phyloP scores from a whole-genome alignment of 2,797 vertebrate species.

The Chelonia mydas region DNA sequence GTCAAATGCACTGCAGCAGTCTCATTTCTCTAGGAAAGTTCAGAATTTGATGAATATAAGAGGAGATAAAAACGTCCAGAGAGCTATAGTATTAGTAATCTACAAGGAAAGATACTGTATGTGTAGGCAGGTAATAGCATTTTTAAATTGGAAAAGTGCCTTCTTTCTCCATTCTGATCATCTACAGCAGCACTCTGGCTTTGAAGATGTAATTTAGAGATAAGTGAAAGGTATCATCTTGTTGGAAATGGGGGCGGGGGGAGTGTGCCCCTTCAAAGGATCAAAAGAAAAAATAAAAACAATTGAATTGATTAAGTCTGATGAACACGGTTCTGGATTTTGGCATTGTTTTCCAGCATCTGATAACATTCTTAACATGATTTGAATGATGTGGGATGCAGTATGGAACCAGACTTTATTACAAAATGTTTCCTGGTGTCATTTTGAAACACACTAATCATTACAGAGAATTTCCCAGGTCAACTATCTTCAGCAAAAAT shows the following conservation, averaged over 20 bases:
- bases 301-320: background rate
- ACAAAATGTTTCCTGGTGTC: constrained; percentile 35
- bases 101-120: background rate
- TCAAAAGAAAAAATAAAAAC: background rate
- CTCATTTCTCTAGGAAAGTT: background rate
- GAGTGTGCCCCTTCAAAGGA: background rate
- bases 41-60: background rate
- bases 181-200: constrained; percentile 14
- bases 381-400: background rate
- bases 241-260: constrained; percentile 52
- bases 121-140: constrained; percentile 23
- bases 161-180: constrained; percentile 47
- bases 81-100: background rate
- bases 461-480: background rate
- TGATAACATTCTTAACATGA: background rate
- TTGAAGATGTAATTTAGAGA: constrained; percentile 68
- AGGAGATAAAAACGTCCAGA: background rate
- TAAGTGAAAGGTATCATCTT: constrained; percentile 57
- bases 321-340: background rate
- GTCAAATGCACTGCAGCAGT: background rate
- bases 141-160: constrained; percentile 56
- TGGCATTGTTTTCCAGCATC: background rate
- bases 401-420: background rate
- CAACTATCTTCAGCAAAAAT: background rate
- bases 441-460: background rate